phyloP scores from a whole-genome alignment of 2,113 vertebrate genomes.

The Vanacampus margaritifer region DNA sequence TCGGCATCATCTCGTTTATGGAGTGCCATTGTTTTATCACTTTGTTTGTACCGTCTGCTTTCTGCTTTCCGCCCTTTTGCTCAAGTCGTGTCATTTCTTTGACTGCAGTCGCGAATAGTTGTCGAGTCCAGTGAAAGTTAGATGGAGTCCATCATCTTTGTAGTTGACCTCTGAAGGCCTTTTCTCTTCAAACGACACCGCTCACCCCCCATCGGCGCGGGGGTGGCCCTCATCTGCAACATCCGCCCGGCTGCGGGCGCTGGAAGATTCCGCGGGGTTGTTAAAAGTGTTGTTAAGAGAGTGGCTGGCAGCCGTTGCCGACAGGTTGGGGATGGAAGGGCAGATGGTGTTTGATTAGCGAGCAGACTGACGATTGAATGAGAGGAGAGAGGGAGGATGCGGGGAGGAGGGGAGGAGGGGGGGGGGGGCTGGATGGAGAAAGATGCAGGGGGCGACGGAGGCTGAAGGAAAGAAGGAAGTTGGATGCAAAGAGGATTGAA shows the following conservation, averaged over 20 bases:
- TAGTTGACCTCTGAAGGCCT: neutral
- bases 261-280: constrained; percentile 93
- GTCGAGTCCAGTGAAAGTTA: constrained; percentile 52
- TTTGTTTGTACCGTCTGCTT: constrained; percentile 47
- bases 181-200: neutral
- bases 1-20: constrained; percentile 75
- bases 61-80: constrained; percentile 41
- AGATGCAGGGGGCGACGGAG: constrained; percentile 6
- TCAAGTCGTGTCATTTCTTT: constrained; percentile 43
- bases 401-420: constrained; percentile 30
- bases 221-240: constrained; percentile 27
- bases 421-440: constrained; percentile 6
- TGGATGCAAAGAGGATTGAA: neutral
- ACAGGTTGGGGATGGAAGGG: constrained; percentile 99
- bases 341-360: constrained; percentile 99
- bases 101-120: constrained; percentile 15
- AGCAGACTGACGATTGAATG: constrained; percentile 82
- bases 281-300: constrained; percentile 99
- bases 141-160: constrained; percentile 2
- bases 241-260: constrained; percentile 40
- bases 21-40: constrained; percentile 67
- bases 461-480: neutral
- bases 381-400: constrained; percentile 37
- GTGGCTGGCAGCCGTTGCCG: constrained; percentile 99
- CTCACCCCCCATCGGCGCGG: constrained; percentile 4